These are phyloP conservation scores for Chymomyza costata DNA, from an alignment of 1,140 invertebrate species.

Conservation along the genomic window DNA sequence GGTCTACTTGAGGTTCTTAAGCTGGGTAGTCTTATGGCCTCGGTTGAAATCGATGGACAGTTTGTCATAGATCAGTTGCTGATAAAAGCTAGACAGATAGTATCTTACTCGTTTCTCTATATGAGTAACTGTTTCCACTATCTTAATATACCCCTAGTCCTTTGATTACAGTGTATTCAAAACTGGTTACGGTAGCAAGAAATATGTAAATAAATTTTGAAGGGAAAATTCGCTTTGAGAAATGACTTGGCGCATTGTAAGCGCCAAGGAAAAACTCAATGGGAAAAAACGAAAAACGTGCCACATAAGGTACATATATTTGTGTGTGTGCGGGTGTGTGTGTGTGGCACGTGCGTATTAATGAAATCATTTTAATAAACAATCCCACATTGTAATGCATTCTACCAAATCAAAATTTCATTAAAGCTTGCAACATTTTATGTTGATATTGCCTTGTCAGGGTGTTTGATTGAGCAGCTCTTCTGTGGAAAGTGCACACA, in stretches of 20 bases:
- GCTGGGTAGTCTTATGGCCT: too few relatives aligned
- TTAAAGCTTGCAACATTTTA: slow-evolving; percentile 18
- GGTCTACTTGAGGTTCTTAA: too few relatives aligned
- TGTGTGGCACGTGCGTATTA: background rate
- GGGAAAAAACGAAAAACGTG: background rate
- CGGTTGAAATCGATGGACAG: too few relatives aligned
- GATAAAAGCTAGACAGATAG: too few relatives aligned
- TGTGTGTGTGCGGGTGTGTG: background rate
- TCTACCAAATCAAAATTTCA: slow-evolving; percentile 50
- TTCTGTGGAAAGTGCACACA: too few relatives aligned
- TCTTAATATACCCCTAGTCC: too few relatives aligned
- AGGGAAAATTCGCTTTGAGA: slow-evolving; percentile 11
- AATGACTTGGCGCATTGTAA: background rate
- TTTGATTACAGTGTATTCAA: too few relatives aligned
- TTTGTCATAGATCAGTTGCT: too few relatives aligned
- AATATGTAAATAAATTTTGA: slow-evolving; percentile 43
- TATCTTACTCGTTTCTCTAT: too few relatives aligned
- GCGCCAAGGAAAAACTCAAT: background rate
- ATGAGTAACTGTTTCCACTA: too few relatives aligned
- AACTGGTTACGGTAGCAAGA: too few relatives aligned
- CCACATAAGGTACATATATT: background rate
- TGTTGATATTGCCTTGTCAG: slow-evolving; percentile 30
- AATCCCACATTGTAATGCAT: too few relatives aligned
- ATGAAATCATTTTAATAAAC: background rate
- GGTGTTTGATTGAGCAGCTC: slow-evolving; percentile 43